These are phyloP conservation scores for Rhorus exstirpatorius DNA, from an alignment of 2,888 invertebrate genomes.

Conservation along the genomic window DNA sequence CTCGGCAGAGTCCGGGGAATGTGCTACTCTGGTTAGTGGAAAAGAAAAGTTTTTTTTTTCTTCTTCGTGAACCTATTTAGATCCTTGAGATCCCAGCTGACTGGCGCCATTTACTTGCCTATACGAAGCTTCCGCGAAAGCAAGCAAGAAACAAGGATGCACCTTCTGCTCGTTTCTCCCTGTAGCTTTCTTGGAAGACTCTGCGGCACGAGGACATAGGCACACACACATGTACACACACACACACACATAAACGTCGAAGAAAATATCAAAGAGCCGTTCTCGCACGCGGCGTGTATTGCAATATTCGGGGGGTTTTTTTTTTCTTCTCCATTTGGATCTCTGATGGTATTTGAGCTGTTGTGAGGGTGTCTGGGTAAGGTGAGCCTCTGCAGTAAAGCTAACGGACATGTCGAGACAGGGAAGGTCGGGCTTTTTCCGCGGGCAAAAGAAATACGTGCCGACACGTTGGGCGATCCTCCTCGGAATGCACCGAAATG, in stretches of 20 bases:
- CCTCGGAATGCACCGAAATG: conserved; percentile 61
- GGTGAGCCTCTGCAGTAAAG: conserved; percentile 47
- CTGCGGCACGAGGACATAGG: conserved; percentile 14
- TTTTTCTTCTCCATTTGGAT: conserved; percentile 43
- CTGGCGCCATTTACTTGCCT: conserved; percentile 59
- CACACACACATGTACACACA: conserved; percentile 10
- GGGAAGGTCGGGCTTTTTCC: conserved; percentile 25
- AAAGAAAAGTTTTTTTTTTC: conserved; percentile 36
- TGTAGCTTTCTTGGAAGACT: conserved; percentile 54
- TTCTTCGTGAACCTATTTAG: conserved; percentile 42
- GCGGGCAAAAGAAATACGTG: conserved; percentile 53
- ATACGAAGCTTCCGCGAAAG: conserved; percentile 48
- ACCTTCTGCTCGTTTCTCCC: conserved; percentile 44
- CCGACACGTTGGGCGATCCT: conserved; percentile 59
- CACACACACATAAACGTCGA: background rate
- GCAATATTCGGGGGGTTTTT: conserved; percentile 57
- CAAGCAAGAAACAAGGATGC: conserved; percentile 1
- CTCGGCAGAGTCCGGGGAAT: background rate
- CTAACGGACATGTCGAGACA: conserved; percentile 26
- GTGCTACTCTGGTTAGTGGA: conserved; percentile 24
- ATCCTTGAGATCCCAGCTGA: conserved; percentile 62
- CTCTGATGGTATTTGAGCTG: conserved; percentile 38
- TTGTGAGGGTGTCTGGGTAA: conserved; percentile 49
- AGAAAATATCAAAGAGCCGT: conserved; percentile 57
- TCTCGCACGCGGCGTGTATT: conserved; percentile 27